Evolutionary conservation across 2,888 invertebrate species (phyloP).

Genomic region (Griposia aprilina): DNA sequence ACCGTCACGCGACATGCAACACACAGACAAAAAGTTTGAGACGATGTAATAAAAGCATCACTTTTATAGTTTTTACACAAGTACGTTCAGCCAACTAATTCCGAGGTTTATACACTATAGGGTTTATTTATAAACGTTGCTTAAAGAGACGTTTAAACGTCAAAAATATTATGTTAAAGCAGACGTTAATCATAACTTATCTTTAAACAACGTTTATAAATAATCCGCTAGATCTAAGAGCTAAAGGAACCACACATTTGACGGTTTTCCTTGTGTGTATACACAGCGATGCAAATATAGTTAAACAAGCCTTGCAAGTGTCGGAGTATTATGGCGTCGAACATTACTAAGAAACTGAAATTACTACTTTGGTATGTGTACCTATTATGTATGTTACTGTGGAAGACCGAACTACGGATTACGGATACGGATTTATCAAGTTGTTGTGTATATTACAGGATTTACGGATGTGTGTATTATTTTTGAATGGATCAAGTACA

Average conservation of each 20-base stretch:
- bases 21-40: too few relatives aligned
- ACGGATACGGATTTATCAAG: not conserved
- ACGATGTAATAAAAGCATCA: too few relatives aligned
- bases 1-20: too few relatives aligned
- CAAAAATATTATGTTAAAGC: too few relatives aligned
- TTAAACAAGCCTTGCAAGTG: constrained; percentile 33
- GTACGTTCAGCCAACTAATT: too few relatives aligned
- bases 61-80: too few relatives aligned
- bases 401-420: not conserved
- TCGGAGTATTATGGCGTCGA: not conserved
- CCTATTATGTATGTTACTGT: not conserved
- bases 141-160: too few relatives aligned
- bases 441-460: not conserved
- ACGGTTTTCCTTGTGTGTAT: not conserved
- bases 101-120: too few relatives aligned
- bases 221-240: too few relatives aligned
- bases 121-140: too few relatives aligned
- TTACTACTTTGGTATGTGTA: not conserved
- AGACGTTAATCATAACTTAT: too few relatives aligned
- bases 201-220: too few relatives aligned
- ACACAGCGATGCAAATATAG: not conserved
- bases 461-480: not conserved
- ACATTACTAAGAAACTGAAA: constrained; percentile 13
- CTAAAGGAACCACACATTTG: not conserved
- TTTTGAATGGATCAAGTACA: not conserved